A percentile compares a stretch with the other conserved stretches of the same genome.
Conservation (phyloP, 2,797 vertebrate species). For the Petrocephalus sullivani region DNA sequence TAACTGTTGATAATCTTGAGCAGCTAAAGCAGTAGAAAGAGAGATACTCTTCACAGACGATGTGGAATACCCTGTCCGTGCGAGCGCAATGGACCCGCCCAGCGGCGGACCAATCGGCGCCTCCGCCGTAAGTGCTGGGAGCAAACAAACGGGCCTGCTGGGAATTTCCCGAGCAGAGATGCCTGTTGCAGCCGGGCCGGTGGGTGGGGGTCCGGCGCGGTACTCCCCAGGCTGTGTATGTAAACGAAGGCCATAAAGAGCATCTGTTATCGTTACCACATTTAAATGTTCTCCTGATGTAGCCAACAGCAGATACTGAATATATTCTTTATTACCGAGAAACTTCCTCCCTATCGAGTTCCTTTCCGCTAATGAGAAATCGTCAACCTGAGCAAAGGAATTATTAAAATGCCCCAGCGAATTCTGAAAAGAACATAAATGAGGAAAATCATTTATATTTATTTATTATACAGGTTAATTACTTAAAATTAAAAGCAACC, state of each 20-base stretch:
- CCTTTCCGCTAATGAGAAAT: background rate
- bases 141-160: constrained; percentile 33
- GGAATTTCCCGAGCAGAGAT: constrained; percentile 19
- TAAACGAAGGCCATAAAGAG: background rate
- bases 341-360: background rate
- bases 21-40: background rate
- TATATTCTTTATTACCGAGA: background rate
- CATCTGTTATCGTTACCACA: background rate
- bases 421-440: background rate
- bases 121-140: constrained; percentile 3
- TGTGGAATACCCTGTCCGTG: background rate
- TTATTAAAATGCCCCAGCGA: background rate
- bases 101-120: constrained; percentile 20
- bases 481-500: background rate
- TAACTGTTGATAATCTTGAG: background rate
- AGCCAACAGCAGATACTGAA: background rate
- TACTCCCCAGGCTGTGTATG: background rate
- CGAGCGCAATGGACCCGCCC: background rate
- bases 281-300: background rate
- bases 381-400: background rate
- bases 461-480: background rate
- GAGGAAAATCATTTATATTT: background rate
- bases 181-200: background rate
- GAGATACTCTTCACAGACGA: background rate
- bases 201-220: background rate